Evolutionary conservation across 2,888 invertebrate species (phyloP).

Genomic region (Spodoptera exigua): DNA sequence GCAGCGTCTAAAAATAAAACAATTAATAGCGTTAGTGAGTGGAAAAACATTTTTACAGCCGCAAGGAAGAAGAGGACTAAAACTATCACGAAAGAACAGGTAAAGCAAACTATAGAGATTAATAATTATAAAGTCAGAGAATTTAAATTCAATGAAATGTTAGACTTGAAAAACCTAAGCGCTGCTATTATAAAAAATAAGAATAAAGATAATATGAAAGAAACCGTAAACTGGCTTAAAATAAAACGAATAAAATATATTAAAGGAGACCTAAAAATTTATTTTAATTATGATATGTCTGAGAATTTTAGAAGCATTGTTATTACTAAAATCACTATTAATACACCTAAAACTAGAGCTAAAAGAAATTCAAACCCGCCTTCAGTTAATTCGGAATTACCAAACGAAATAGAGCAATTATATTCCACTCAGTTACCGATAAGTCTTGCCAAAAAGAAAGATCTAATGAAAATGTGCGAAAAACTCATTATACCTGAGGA

Average conservation of each 20-base stretch:
- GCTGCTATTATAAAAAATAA: no score
- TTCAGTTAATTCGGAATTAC: conserved; percentile 19
- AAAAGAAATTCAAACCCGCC: conserved; percentile 19
- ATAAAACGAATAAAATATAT: conserved; percentile 6
- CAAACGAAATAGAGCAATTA: conserved; percentile 13
- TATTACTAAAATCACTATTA: neutral
- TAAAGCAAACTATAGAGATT: no score
- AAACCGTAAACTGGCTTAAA: neutral
- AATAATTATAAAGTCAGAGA: no score
- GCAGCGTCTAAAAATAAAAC: conserved; percentile 21
- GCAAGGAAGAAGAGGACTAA: no score
- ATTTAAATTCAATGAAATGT: no score
- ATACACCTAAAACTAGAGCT: conserved; percentile 12
- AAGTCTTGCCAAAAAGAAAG: no score
- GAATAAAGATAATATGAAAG: no score
- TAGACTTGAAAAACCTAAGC: no score
- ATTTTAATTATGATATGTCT: conserved; percentile 11
- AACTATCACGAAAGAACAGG: no score
- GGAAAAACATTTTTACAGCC: neutral
- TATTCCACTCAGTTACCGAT: conserved; percentile 8
- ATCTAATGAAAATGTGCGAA: no score
- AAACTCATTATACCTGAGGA: no score
- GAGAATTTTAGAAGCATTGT: conserved; percentile 7
- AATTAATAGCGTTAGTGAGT: conserved; percentile 25
- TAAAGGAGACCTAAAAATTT: neutral